These are phyloP conservation scores for Seira musarum DNA, from an alignment of 2,888 invertebrate genomes.

Conservation along the genomic window DNA sequence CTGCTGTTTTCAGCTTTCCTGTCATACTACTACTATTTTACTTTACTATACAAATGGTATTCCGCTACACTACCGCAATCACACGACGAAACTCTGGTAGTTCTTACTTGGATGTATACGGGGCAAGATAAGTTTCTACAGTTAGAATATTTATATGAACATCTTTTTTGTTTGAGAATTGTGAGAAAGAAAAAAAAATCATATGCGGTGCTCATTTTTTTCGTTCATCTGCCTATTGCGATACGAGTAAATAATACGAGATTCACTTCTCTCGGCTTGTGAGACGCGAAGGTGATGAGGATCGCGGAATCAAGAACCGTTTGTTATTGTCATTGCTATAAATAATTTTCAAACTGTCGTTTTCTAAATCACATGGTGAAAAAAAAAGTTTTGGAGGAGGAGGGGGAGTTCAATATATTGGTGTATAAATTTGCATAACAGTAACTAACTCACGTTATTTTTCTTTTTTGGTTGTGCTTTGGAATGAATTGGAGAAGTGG, in stretches of 20 bases:
- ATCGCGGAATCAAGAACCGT: too few species aligned
- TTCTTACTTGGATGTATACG: slow-evolving; percentile 13
- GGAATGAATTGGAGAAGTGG: too few species aligned
- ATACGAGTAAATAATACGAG: not conserved
- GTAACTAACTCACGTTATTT: too few species aligned
- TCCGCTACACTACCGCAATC: slow-evolving; percentile 3
- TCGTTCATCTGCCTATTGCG: not conserved
- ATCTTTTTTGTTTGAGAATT: not conserved
- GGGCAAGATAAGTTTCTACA: not conserved
- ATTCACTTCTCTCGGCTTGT: not conserved
- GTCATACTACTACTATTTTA: not conserved
- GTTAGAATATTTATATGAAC: not conserved
- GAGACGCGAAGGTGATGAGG: not conserved
- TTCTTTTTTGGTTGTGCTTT: too few species aligned
- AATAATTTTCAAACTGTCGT: too few species aligned
- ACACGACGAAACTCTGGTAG: not conserved
- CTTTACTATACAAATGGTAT: too few species aligned
- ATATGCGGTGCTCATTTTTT: not conserved
- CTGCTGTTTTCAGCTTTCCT: not conserved
- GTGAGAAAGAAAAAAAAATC: not conserved
- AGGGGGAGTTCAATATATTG: too few species aligned
- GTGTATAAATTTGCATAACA: too few species aligned
- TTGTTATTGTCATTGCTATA: too few species aligned
- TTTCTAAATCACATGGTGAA: too few species aligned
- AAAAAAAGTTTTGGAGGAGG: too few species aligned